Conservation (phyloP, 2,888 invertebrate species). For the Hedya salicella region DNA sequence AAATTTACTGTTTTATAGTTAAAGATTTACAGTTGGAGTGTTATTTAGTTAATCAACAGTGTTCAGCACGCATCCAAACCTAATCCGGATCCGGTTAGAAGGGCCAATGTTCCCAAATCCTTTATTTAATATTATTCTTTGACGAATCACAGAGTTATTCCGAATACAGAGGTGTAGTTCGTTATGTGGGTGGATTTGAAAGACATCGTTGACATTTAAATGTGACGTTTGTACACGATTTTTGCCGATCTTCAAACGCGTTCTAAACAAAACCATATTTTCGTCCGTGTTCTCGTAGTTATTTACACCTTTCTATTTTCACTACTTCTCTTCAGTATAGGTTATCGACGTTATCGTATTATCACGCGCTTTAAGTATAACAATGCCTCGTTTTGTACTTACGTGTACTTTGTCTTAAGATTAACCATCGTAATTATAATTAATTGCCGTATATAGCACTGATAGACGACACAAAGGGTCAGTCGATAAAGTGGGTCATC, state of each 20-base stretch:
- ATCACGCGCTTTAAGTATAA: conserved; percentile 1
- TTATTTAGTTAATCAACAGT: not conserved
- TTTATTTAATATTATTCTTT: too few species aligned
- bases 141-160: too few species aligned
- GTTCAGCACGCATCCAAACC: not conserved
- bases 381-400: conserved; percentile 2
- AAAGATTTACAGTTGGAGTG: not conserved
- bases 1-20: too few species aligned
- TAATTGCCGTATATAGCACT: conserved; percentile 14
- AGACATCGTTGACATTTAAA: too few species aligned
- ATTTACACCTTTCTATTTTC: not conserved
- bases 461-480: conserved; percentile 38
- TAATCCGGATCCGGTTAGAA: not conserved
- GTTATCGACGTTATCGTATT: not conserved
- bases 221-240: too few species aligned
- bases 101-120: not conserved
- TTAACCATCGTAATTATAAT: conserved; percentile 11
- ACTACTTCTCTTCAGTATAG: not conserved
- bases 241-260: not conserved
- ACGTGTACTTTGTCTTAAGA: conserved; percentile 7
- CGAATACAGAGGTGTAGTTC: too few species aligned
- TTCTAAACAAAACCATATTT: not conserved
- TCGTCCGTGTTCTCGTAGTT: not conserved
- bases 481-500: conserved; percentile 41
- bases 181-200: too few species aligned